Conservation (phyloP, 2,888 invertebrate species). For the Eretmocerus hayati region DNA sequence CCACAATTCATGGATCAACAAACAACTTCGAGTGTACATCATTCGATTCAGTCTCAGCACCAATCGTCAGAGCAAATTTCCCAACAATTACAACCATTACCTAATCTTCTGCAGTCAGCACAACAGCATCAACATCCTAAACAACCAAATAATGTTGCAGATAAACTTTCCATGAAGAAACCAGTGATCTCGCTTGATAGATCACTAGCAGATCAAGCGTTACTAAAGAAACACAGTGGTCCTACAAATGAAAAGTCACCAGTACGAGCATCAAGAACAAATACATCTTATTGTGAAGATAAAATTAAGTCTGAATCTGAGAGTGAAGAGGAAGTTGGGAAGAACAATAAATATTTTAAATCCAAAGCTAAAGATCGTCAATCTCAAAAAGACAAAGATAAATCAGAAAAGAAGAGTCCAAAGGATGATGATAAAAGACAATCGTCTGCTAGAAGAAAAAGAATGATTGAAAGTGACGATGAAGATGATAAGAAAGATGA, state of each 20-base stretch:
- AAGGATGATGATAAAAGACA: conserved; percentile 34
- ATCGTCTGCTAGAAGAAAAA: conserved; percentile 30
- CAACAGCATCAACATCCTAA: conserved; percentile 23
- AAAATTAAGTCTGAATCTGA: conserved; percentile 47
- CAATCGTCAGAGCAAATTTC: conserved; percentile 13
- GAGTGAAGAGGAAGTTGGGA: conserved; percentile 51
- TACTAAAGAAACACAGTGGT: conserved; percentile 60
- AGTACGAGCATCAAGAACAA: conserved; percentile 52
- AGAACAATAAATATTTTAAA: conserved; percentile 51
- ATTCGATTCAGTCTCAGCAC: conserved; percentile 16
- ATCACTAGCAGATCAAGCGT: conserved; percentile 54
- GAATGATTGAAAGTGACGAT: conserved; percentile 34
- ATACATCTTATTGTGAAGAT: conserved; percentile 44
- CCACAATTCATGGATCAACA: conserved; percentile 21
- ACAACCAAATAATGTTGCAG: conserved; percentile 27
- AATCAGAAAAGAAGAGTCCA: conserved; percentile 33
- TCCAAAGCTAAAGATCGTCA: conserved; percentile 48
- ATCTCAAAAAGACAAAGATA: conserved; percentile 44
- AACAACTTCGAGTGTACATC: conserved; percentile 19
- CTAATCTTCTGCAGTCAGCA: conserved; percentile 27
- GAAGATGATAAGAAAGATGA: conserved; percentile 40
- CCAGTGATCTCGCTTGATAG: conserved; percentile 59
- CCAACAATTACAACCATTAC: conserved; percentile 26
- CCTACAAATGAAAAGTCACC: conserved; percentile 57
- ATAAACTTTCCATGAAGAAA: conserved; percentile 46